Evolutionary conservation across 2,888 invertebrate genomes (phyloP).

Genomic region (Oscheius sp.): DNA sequence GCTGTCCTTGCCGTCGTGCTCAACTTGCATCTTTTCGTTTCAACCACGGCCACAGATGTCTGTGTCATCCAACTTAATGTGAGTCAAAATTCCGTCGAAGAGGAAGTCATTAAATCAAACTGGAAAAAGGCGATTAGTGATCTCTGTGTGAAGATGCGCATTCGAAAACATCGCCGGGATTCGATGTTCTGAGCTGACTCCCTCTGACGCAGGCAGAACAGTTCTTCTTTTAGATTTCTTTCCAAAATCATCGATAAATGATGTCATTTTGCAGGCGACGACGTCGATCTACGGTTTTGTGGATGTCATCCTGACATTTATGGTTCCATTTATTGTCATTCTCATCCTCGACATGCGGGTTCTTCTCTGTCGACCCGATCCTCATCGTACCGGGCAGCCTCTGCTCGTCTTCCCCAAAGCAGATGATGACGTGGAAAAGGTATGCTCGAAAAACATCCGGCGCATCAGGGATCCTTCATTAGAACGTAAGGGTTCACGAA

Average conservation of each 20-base stretch:
- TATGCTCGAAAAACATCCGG: slow-evolving; percentile 35
- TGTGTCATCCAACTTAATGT: slow-evolving; percentile 50
- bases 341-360: slow-evolving; percentile 57
- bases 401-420: slow-evolving; percentile 66
- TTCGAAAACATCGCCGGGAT: neutral
- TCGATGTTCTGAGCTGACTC: neutral
- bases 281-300: slow-evolving; percentile 34
- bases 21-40: slow-evolving; percentile 52
- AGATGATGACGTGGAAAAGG: slow-evolving; percentile 62
- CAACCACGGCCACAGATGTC: slow-evolving; percentile 40
- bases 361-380: slow-evolving; percentile 58
- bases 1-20: slow-evolving; percentile 43
- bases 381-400: slow-evolving; percentile 55
- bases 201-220: neutral
- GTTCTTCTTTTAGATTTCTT: too few species aligned
- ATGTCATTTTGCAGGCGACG: slow-evolving; percentile 15
- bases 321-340: slow-evolving; percentile 48
- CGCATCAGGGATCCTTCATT: slow-evolving; percentile 5
- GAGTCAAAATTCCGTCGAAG: slow-evolving; percentile 11
- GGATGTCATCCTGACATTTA: slow-evolving; percentile 58
- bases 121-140: neutral
- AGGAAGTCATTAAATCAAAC: too few species aligned
- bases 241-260: neutral
- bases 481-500: neutral
- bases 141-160: neutral